Evolutionary conservation across 1,140 invertebrate genomes (phyloP).

Genomic region (Drosophila ananassae): DNA sequence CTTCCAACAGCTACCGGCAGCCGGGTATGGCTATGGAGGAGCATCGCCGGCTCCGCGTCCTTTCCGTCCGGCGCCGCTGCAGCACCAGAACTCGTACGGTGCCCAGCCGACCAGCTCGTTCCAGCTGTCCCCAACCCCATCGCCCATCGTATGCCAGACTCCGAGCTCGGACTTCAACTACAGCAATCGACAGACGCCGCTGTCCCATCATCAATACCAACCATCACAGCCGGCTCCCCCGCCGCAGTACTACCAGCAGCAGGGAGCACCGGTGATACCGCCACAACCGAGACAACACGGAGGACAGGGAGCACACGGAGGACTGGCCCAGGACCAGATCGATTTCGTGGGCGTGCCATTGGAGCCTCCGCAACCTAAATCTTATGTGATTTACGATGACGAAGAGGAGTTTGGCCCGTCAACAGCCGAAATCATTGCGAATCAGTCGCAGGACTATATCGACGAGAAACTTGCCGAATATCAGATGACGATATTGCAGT

Average conservation of each 20-base stretch:
- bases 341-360: slow-evolving; percentile 87
- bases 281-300: slow-evolving; percentile 75
- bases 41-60: slow-evolving; percentile 55
- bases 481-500: slow-evolving; percentile 94
- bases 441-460: slow-evolving; percentile 96
- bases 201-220: slow-evolving; percentile 60
- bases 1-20: slow-evolving; percentile 49
- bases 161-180: slow-evolving; percentile 78
- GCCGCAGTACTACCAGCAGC: slow-evolving; percentile 58
- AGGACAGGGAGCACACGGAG: slow-evolving; percentile 47
- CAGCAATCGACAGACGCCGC: slow-evolving; percentile 79
- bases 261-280: slow-evolving; percentile 59
- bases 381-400: slow-evolving; percentile 86
- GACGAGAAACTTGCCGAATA: slow-evolving; percentile 97
- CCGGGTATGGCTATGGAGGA: slow-evolving; percentile 25
- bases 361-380: slow-evolving; percentile 87
- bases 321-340: slow-evolving; percentile 68
- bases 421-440: slow-evolving; percentile 95
- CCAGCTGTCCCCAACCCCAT: slow-evolving; percentile 81
- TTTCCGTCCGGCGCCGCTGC: slow-evolving; percentile 63
- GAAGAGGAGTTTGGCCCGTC: slow-evolving; percentile 90
- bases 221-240: slow-evolving; percentile 54
- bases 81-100: slow-evolving; percentile 78
- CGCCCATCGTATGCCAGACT: slow-evolving; percentile 81
- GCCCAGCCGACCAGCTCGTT: slow-evolving; percentile 77